A percentile compares a stretch with the other conserved stretches of the same genome.
These are phyloP conservation scores for Hydrozoanthus gracilis DNA, from an alignment of 92 coral and sea anemone species.

Conservation along the genomic window DNA sequence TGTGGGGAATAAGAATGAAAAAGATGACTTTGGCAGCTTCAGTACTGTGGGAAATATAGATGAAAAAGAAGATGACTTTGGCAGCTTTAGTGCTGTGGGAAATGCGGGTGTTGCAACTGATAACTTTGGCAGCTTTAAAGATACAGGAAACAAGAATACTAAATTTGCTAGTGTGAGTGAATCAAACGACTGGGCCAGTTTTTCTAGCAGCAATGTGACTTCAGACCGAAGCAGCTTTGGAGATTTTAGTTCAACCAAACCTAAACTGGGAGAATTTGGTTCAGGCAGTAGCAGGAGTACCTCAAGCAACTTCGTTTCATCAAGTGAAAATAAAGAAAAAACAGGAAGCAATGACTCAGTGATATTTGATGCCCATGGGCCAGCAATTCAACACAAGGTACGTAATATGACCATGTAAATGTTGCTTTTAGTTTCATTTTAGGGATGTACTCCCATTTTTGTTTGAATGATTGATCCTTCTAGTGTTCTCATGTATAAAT, in stretches of 20 bases:
- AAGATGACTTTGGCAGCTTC: slow-evolving; percentile 53
- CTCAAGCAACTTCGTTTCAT: not conserved
- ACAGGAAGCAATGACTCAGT: not conserved
- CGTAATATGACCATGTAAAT: not conserved
- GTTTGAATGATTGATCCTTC: not conserved
- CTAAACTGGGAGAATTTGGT: not conserved
- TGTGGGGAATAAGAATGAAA: not conserved
- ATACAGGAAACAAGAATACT: not conserved
- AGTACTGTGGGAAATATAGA: not conserved
- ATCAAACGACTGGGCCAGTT: slow-evolving; percentile 13
- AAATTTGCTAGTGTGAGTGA: slow-evolving; percentile 11
- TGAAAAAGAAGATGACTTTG: not conserved
- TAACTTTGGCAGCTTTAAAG: slow-evolving; percentile 31
- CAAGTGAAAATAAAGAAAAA: not conserved
- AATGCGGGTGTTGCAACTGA: not conserved
- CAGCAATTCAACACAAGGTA: slow-evolving; percentile 31
- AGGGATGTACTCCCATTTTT: not conserved
- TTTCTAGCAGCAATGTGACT: not conserved
- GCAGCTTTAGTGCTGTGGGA: not conserved
- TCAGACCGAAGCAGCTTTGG: slow-evolving; percentile 15
- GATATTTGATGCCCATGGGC: not conserved
- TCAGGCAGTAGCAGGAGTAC: not conserved
- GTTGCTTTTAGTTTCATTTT: not conserved
- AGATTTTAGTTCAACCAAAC: slow-evolving; percentile 13
- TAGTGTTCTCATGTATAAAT: not conserved